Conservation (phyloP, 2,113 vertebrate genomes). For the Symphodus melops region DNA sequence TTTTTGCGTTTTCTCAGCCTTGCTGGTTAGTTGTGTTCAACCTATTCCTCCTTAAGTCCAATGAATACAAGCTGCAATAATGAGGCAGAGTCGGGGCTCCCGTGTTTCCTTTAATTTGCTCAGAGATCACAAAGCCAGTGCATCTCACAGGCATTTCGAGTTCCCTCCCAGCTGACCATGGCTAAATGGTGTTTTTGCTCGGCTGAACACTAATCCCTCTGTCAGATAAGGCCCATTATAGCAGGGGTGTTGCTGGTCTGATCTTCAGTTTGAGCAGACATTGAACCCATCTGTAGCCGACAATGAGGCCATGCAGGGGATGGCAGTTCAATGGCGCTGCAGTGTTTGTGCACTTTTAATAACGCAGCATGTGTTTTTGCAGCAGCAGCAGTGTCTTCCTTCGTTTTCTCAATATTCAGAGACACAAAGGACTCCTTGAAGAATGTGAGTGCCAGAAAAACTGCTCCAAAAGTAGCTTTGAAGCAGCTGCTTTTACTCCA, state of each 20-base stretch:
- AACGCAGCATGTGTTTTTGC: conserved; percentile 25
- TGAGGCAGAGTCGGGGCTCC: conserved; percentile 62
- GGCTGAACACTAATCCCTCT: conserved; percentile 78
- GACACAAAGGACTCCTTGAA: conserved; percentile 17
- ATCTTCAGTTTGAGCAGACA: conserved; percentile 67
- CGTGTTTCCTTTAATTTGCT: conserved; percentile 69
- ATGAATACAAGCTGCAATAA: conserved; percentile 47
- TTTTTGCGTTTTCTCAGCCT: conserved; percentile 10
- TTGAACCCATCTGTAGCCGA: conserved; percentile 56
- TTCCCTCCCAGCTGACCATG: conserved; percentile 71
- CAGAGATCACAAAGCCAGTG: conserved; percentile 66
- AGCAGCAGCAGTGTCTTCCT: conserved; percentile 12
- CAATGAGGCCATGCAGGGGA: conserved; percentile 51
- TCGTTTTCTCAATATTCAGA: conserved; percentile 23
- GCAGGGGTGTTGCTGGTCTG: conserved; percentile 45
- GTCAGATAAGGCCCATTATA: conserved; percentile 77
- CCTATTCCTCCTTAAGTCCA: conserved; percentile 46
- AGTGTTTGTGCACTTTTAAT: conserved; percentile 38
- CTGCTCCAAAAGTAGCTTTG: conserved; percentile 8
- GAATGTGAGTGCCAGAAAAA: conserved; percentile 1
- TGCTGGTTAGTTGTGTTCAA: conserved; percentile 9
- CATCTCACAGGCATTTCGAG: conserved; percentile 62
- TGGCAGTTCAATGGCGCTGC: conserved; percentile 11
- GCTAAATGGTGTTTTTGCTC: conserved; percentile 78
- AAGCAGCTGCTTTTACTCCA: background rate